Evolutionary conservation across 2,888 invertebrate genomes (phyloP).

Genomic region (Deroplatys truncata): DNA sequence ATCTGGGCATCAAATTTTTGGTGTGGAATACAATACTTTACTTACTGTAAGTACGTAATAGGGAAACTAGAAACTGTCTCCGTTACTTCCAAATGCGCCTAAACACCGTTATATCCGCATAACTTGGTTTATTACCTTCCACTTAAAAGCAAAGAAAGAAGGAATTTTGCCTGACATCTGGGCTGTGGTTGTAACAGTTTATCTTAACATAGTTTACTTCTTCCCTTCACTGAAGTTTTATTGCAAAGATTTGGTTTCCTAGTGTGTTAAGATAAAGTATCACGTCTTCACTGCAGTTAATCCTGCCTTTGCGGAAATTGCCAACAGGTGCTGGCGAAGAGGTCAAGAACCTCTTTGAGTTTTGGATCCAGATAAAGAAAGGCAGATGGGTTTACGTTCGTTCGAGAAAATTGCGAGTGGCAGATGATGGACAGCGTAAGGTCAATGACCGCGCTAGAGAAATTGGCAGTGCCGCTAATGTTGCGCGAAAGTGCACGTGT

Average conservation of each 20-base stretch:
- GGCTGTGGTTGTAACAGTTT: too few species aligned
- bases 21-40: too few species aligned
- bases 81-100: too few species aligned
- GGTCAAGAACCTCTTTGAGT: neutral
- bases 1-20: too few species aligned
- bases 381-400: neutral
- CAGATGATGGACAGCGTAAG: neutral
- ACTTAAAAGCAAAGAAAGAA: too few species aligned
- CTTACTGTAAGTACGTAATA: too few species aligned
- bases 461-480: neutral
- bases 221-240: neutral
- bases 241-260: neutral
- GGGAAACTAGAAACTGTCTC: too few species aligned
- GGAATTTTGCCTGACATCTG: too few species aligned
- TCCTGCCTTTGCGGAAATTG: neutral
- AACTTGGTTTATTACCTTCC: too few species aligned
- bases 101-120: too few species aligned
- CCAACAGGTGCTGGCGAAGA: neutral
- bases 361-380: neutral
- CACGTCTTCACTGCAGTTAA: neutral
- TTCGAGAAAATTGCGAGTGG: neutral
- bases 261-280: neutral
- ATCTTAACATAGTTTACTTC: too few species aligned
- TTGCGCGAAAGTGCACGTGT: neutral
- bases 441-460: neutral